phyloP scores from a whole-genome alignment of 2,888 invertebrate genomes.

The Eubasilissa splendida region DNA sequence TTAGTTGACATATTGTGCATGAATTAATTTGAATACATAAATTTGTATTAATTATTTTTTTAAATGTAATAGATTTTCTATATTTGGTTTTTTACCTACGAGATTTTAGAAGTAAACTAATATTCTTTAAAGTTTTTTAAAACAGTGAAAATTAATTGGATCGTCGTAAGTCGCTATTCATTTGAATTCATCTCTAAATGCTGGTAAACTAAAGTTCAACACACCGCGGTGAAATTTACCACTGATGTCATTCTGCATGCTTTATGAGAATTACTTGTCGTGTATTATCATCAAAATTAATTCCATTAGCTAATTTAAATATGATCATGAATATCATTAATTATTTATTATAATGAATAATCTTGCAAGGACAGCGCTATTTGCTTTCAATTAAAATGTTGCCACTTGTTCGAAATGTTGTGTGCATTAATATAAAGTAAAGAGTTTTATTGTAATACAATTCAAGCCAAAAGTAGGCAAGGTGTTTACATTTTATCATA shows the following conservation, averaged over 20 bases:
- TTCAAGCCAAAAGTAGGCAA: conserved; percentile 25
- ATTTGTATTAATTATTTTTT: background rate
- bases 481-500: conserved; percentile 21
- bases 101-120: conserved; percentile 31
- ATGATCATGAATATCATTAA: conserved; percentile 36
- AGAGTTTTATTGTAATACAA: background rate
- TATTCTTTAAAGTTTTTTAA: background rate
- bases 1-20: conserved; percentile 42
- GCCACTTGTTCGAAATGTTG: background rate
- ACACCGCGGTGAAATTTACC: conserved; percentile 16
- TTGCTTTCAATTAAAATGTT: conserved; percentile 25
- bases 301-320: conserved; percentile 47
- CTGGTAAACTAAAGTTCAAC: background rate
- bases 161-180: background rate
- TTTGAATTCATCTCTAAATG: background rate
- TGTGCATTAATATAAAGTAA: background rate
- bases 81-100: conserved; percentile 26
- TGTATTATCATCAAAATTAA: conserved; percentile 32
- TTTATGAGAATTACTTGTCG: conserved; percentile 6
- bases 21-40: background rate
- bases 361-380: conserved; percentile 13
- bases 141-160: background rate
- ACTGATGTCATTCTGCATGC: conserved; percentile 23
- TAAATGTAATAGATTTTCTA: conserved; percentile 3
- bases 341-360: conserved; percentile 5